Evolutionary conservation across 1,140 invertebrate genomes (phyloP).

Genomic region (Drosophila saltans): DNA sequence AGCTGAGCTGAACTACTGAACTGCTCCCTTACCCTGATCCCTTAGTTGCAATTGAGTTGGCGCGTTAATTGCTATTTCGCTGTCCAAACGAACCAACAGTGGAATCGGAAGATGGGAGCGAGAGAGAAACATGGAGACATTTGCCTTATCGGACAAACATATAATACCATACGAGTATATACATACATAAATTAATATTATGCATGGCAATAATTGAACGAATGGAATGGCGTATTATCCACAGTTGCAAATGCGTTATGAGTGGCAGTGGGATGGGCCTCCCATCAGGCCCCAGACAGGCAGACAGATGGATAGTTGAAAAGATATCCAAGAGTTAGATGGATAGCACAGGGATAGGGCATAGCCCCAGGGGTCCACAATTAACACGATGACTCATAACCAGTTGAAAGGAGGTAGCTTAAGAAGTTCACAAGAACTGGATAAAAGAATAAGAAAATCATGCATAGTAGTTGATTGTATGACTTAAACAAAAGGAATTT

Average conservation of each 20-base stretch:
- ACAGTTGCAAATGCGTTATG: constrained; percentile 60
- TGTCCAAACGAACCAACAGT: constrained; percentile 39
- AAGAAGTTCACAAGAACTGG: too few relatives aligned
- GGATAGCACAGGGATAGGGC: neutral
- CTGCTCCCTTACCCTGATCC: constrained; percentile 8
- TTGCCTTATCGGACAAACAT: constrained; percentile 58
- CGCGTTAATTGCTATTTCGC: constrained; percentile 75
- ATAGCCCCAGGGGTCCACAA: constrained; percentile 4
- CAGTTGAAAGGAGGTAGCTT: neutral
- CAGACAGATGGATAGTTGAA: constrained; percentile 39
- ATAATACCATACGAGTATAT: neutral
- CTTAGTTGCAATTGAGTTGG: constrained; percentile 70
- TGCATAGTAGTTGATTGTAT: too few relatives aligned
- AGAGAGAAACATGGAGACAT: constrained; percentile 36
- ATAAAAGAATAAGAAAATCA: too few relatives aligned
- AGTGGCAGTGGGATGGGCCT: constrained; percentile 35
- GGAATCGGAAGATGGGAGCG: neutral
- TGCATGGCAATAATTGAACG: constrained; percentile 69
- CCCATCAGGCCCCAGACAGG: neutral
- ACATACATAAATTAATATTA: constrained; percentile 61
- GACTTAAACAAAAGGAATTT: too few relatives aligned
- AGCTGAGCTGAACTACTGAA: constrained; percentile 7
- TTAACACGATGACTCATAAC: constrained; percentile 14
- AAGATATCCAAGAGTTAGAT: constrained; percentile 14
- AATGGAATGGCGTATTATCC: constrained; percentile 68